phyloP scores from a whole-genome alignment of 2,888 invertebrate species.

The Eumacrocentrus americanus region DNA sequence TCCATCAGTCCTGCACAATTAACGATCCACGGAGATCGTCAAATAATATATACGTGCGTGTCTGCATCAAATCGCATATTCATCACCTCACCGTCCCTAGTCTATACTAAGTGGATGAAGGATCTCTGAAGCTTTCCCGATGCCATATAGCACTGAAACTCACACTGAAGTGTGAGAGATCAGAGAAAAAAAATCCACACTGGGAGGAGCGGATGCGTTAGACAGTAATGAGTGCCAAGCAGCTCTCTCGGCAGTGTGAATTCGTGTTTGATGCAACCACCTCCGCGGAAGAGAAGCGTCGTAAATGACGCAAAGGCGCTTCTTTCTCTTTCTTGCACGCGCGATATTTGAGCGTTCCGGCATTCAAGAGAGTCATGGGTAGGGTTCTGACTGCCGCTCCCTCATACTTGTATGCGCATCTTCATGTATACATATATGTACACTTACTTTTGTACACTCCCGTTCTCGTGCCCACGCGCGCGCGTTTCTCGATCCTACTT shows the following conservation, averaged over 20 bases:
- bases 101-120: too few species aligned
- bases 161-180: not conserved
- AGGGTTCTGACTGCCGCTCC: slow-evolving; percentile 44
- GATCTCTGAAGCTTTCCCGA: too few species aligned
- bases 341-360: slow-evolving; percentile 46
- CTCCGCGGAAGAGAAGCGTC: slow-evolving; percentile 45
- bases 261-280: slow-evolving; percentile 35
- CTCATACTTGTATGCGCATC: slow-evolving; percentile 37
- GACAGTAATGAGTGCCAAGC: slow-evolving; percentile 1
- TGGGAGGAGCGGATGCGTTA: not conserved
- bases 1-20: slow-evolving; percentile 30
- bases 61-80: slow-evolving; percentile 9
- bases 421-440: slow-evolving; percentile 9
- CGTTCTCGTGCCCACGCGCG: slow-evolving; percentile 15
- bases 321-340: not conserved
- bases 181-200: not conserved
- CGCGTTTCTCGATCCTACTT: not conserved
- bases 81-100: too few species aligned
- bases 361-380: slow-evolving; percentile 42
- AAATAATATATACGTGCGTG: slow-evolving; percentile 7
- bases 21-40: slow-evolving; percentile 20
- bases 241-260: slow-evolving; percentile 1
- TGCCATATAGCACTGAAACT: not conserved
- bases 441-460: too few species aligned
- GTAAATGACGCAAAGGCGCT: slow-evolving; percentile 43